Conservation (phyloP, 1,140 invertebrate genomes). For the Nymphalis io region DNA sequence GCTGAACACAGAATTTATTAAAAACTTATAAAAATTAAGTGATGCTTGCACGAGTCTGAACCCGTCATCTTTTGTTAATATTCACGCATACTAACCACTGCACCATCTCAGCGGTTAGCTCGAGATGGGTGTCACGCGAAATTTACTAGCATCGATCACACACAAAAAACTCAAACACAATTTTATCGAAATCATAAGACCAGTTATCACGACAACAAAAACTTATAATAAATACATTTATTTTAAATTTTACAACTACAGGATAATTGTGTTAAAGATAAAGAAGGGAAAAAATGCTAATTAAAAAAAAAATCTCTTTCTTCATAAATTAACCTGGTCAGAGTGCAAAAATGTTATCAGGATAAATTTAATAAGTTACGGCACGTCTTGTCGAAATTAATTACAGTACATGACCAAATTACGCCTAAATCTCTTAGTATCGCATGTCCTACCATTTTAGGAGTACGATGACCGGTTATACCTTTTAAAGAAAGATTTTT, state of each 20-base stretch:
- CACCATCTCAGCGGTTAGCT: too few species aligned
- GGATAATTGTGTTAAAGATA: conserved; percentile 3
- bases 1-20: too few species aligned
- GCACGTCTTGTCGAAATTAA: conserved; percentile 33
- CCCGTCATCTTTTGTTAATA: too few species aligned
- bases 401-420: conserved; percentile 48
- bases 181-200: too few species aligned
- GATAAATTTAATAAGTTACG: conserved; percentile 22
- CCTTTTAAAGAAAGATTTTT: conserved; percentile 61
- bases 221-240: neutral
- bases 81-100: too few species aligned
- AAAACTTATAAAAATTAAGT: too few species aligned
- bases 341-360: conserved; percentile 14
- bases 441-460: conserved; percentile 56
- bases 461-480: conserved; percentile 49
- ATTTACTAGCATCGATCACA: too few species aligned
- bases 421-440: conserved; percentile 60
- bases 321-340: conserved; percentile 10
- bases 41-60: too few species aligned
- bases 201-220: too few species aligned
- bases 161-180: too few species aligned
- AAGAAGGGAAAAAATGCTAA: neutral
- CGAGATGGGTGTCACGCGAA: too few species aligned
- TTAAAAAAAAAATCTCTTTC: conserved; percentile 6
- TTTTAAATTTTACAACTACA: neutral